Percentiles rank a stretch among this genome's conserved stretches.
phyloP scores from a whole-genome alignment of 2,113 vertebrate genomes.

The Theristicus caerulescens region DNA sequence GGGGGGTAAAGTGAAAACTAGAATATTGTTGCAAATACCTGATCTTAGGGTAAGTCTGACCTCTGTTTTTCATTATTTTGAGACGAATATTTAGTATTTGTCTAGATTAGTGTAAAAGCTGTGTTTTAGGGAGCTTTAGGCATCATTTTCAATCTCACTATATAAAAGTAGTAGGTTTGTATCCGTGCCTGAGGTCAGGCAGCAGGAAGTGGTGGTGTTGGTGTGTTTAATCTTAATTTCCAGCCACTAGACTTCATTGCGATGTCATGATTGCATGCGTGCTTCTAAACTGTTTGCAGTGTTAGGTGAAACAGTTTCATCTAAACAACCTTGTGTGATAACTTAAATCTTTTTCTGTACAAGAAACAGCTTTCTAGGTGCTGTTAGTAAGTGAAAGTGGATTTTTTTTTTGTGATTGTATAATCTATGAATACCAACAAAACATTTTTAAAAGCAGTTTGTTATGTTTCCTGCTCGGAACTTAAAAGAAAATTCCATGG shows the following conservation, averaged over 20 bases:
- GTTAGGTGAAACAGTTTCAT: background rate
- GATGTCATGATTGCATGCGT: background rate
- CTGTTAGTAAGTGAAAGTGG: background rate
- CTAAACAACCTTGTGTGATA: accelerated
- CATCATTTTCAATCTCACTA: accelerated
- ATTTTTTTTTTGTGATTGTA: background rate
- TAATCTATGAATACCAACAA: background rate
- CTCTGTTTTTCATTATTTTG: background rate
- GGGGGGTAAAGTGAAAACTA: background rate
- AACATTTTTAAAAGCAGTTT: background rate
- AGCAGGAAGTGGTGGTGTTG: background rate
- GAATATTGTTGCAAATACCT: background rate
- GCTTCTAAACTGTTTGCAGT: background rate
- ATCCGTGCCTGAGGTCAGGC: background rate
- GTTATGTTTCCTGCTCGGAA: background rate
- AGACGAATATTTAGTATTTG: background rate
- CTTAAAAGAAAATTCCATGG: background rate
- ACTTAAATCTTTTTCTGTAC: background rate
- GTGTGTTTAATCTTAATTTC: background rate
- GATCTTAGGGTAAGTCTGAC: background rate
- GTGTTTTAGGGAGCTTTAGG: background rate
- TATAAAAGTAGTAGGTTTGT: background rate
- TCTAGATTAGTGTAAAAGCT: background rate
- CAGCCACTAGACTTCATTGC: background rate
- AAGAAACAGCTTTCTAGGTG: background rate